A percentile compares a stretch with the other conserved stretches of the same genome.
Conservation (phyloP, 2,888 invertebrate species). For the Prosapia bicincta region DNA sequence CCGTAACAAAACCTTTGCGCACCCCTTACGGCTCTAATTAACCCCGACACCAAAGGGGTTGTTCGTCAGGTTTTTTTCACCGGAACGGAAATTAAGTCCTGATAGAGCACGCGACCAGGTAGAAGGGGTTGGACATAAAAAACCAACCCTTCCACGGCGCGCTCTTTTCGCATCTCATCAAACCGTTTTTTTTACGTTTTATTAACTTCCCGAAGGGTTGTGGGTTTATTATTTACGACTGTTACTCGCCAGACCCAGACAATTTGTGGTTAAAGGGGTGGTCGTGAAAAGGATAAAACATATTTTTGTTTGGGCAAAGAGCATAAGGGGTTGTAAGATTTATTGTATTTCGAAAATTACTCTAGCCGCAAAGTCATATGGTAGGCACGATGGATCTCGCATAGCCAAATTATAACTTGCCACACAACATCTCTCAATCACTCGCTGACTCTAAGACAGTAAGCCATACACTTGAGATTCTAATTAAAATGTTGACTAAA, state of each 20-base stretch:
- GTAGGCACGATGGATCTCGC: too few species aligned
- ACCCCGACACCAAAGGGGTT: background rate
- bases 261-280: constrained; percentile 21
- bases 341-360: too few species aligned
- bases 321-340: background rate
- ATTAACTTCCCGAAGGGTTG: constrained; percentile 22
- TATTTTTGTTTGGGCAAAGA: background rate
- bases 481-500: too few species aligned
- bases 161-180: constrained; percentile 12
- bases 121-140: constrained; percentile 11
- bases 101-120: constrained; percentile 21
- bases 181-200: constrained; percentile 24
- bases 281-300: background rate
- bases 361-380: too few species aligned
- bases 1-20: background rate
- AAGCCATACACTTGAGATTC: too few species aligned
- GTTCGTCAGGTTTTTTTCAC: background rate
- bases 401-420: too few species aligned
- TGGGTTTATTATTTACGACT: constrained; percentile 24
- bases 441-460: too few species aligned
- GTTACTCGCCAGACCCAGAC: constrained; percentile 17
- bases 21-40: background rate
- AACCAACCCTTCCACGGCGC: constrained; percentile 16
- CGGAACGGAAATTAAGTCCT: background rate
- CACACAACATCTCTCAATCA: too few species aligned